Conservation (phyloP, 1,140 invertebrate species). For the Dysdera silvatica region DNA sequence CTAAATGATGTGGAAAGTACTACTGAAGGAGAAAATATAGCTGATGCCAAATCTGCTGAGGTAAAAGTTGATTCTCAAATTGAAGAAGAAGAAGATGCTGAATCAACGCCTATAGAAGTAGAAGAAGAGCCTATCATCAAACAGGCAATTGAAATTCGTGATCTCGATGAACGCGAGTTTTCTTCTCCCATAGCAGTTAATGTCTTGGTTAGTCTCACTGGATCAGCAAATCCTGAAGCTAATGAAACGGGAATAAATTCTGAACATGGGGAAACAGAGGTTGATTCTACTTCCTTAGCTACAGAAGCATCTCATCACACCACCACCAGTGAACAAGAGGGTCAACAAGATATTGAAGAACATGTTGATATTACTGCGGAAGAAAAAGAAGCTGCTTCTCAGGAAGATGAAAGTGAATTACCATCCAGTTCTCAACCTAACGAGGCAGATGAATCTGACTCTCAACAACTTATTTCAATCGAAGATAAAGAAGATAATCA, state of each 20-base stretch:
- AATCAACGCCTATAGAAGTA: too few species aligned
- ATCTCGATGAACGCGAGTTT: too few species aligned
- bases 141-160: too few species aligned
- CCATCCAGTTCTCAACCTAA: neutral
- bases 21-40: too few species aligned
- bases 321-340: neutral
- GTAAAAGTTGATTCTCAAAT: too few species aligned
- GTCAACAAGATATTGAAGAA: neutral
- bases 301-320: neutral
- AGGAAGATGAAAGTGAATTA: neutral
- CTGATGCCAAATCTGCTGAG: too few species aligned
- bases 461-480: too few species aligned
- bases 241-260: neutral
- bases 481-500: neutral
- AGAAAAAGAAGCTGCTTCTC: neutral
- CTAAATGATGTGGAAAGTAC: too few species aligned
- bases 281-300: too few species aligned
- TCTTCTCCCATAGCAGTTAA: too few species aligned
- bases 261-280: neutral
- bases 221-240: neutral
- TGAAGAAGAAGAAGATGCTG: too few species aligned
- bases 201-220: neutral
- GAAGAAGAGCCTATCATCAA: too few species aligned
- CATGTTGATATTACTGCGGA: neutral
- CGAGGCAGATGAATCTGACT: neutral